Percentiles rank a stretch among this genome's conserved stretches.
phyloP scores from a whole-genome alignment of 2,113 vertebrate species.

The Taxidea taxus region DNA sequence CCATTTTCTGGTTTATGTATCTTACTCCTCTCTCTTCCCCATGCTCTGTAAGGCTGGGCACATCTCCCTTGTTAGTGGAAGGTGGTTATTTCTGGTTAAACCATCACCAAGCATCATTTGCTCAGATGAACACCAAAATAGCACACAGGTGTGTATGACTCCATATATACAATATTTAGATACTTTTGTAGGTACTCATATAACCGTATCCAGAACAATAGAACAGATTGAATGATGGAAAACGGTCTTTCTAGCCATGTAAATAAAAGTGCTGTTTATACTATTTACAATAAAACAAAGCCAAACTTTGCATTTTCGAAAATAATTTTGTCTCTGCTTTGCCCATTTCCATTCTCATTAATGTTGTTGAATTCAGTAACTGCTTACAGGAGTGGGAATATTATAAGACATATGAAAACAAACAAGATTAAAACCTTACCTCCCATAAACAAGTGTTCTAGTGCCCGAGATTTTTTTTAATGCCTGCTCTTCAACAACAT shows the following conservation, averaged over 20 bases:
- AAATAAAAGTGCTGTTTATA: background rate
- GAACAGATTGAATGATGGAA: background rate
- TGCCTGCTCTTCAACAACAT: background rate
- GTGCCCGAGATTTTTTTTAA: background rate
- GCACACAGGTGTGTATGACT: background rate
- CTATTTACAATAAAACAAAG: background rate
- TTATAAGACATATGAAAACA: background rate
- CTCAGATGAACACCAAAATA: background rate
- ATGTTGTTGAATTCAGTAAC: too few species aligned
- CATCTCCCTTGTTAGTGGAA: background rate
- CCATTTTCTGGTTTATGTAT: background rate
- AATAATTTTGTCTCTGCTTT: background rate
- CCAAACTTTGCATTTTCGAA: background rate
- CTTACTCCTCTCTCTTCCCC: too few species aligned
- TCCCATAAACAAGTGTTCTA: background rate
- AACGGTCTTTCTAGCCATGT: background rate
- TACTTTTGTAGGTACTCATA: too few species aligned
- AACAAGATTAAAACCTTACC: background rate
- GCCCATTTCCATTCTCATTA: too few species aligned
- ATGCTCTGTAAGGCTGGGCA: background rate
- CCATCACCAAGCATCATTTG: background rate
- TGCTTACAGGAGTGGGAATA: background rate
- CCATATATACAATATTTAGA: background rate
- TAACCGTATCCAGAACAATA: background rate
- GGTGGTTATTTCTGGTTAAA: background rate